Evolutionary conservation across 2,113 vertebrate genomes (phyloP), one percentile per base, ranked within the genome.

Genomic region (Microtus pennsylvanicus): DNA sequence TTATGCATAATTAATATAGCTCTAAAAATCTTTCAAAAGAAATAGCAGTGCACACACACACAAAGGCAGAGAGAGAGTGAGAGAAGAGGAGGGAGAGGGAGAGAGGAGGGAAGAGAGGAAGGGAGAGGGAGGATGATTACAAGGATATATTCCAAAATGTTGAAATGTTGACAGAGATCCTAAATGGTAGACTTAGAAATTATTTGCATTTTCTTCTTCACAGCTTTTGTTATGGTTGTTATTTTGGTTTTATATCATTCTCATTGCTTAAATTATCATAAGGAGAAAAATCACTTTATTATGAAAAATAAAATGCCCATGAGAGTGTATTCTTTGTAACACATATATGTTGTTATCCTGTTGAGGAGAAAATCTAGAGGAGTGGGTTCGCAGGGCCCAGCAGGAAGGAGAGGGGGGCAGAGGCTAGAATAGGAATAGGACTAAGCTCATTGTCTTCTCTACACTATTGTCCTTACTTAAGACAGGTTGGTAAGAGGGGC

Each of bases 121-220:
- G 6, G 16, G 58, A 42, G 26, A 65, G 38, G 26, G 7, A 30
- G 19, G 13, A 30, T 65, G 16, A 47, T 38, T 38, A 24, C 38
- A 83, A 42, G 21, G 24, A 83, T 63, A 83, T 63, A 61, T 63
- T 65, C 38, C n/a, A 86, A 55, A n/a, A 92, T 89, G 26, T 77
- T 87, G 67, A 69, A 88, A 33, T 89, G 61, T 91, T 93, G 50
- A 87, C 22, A 76, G 13, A 65, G n/a, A 19, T 28, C 65, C 42
- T 77, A 16, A 6, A 28, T 75, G 11, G 33, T 75, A 42, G 58
- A 42, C 14, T 93, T 93, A 67, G 33, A 50, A 86, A 52, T 65
- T n/a, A 94, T 45, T 86, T 75, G 77, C 69, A 83, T 87, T 69
- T 88, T 58, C 38, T 94, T 83, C 13, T 85, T 55, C 83, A 21